Evolutionary conservation across 2,113 vertebrate genomes (phyloP).

Genomic region (Perca fluviatilis): DNA sequence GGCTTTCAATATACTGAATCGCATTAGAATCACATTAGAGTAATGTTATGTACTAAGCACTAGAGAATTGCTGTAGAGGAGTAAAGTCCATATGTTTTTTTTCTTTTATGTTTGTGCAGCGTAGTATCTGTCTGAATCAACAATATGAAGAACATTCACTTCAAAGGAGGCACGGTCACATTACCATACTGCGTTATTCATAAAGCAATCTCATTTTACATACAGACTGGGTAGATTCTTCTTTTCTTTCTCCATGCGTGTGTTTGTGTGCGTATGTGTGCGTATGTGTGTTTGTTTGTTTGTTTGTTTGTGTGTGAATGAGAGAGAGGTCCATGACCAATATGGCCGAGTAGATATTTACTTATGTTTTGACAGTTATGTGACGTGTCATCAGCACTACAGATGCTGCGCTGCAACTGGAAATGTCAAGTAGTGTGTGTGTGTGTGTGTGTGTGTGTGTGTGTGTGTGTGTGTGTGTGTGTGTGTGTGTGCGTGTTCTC

Average conservation of each 20-base stretch:
- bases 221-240: not conserved
- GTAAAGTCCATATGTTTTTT: not conserved
- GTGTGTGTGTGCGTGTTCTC: conserved; percentile 33
- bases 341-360: not conserved
- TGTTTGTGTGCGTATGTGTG: not conserved
- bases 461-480: conserved; percentile 18
- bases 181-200: not conserved
- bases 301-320: not conserved
- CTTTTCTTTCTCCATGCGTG: not conserved
- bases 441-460: conserved; percentile 6
- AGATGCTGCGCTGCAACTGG: not conserved
- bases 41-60: conserved; percentile 13
- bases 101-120: not conserved
- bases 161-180: not conserved
- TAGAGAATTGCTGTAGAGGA: not conserved
- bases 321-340: conserved; percentile 7
- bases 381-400: conserved; percentile 14
- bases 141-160: not conserved
- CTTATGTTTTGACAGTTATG: conserved; percentile 21
- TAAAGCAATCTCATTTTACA: not conserved
- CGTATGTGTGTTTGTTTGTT: not conserved
- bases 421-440: conserved; percentile 22
- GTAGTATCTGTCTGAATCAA: not conserved
- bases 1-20: conserved; percentile 24
- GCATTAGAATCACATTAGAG: conserved; percentile 22